Conservation (phyloP, 2,888 invertebrate genomes). For the Watsonalla binaria region DNA sequence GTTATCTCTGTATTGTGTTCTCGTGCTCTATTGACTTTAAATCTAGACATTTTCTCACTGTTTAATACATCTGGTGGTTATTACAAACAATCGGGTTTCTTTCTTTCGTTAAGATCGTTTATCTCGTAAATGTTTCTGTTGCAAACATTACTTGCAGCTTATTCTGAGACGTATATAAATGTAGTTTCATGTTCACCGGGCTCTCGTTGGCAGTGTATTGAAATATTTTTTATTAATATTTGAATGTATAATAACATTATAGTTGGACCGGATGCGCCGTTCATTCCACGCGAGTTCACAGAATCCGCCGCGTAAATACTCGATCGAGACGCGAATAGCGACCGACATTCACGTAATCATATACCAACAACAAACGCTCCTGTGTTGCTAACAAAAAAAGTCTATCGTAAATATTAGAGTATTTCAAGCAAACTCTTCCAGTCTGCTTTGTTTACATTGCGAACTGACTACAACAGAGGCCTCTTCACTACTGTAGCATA, state of each 20-base stretch:
- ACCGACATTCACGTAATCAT: conserved; percentile 6
- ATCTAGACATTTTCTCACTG: neutral
- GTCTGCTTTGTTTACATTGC: too few relatives aligned
- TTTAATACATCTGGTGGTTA: neutral
- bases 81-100: neutral
- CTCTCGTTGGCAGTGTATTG: neutral
- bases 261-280: conserved; percentile 24
- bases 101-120: neutral
- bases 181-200: neutral
- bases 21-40: neutral
- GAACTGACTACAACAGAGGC: too few relatives aligned
- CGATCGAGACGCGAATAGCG: conserved; percentile 6
- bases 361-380: neutral
- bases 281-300: conserved; percentile 18
- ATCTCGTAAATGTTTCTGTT: neutral
- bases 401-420: neutral
- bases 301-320: conserved; percentile 12
- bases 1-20: neutral
- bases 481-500: too few relatives aligned
- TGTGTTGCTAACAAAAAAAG: neutral
- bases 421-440: neutral
- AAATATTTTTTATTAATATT: conserved; percentile 5
- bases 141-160: neutral
- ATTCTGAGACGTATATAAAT: neutral
- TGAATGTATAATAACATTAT: conserved; percentile 10